A percentile compares a stretch with the other conserved stretches of the same genome.
These are phyloP conservation scores for Ranitomeya imitator DNA, from an alignment of 2,113 vertebrate genomes.

Conservation along the genomic window DNA sequence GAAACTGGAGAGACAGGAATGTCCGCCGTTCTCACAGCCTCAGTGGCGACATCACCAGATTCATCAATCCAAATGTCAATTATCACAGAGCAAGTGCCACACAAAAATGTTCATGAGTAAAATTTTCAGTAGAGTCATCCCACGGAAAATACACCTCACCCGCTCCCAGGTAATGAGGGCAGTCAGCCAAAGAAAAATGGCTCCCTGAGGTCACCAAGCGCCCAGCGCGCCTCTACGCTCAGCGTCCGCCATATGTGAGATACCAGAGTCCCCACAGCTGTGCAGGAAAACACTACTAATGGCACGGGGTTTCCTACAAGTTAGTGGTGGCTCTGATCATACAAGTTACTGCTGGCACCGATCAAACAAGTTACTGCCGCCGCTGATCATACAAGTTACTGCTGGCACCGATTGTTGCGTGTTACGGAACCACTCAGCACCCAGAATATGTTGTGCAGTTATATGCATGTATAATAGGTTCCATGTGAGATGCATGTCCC, in stretches of 20 bases:
- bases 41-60: not conserved
- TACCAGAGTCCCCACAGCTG: no score
- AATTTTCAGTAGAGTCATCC: not conserved
- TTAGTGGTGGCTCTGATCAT: no score
- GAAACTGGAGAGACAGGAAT: slow-evolving; percentile 41
- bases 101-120: not conserved
- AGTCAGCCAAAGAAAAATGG: not conserved
- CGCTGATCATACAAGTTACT: no score
- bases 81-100: not conserved
- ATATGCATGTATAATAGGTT: no score
- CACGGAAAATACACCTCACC: not conserved
- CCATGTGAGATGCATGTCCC: no score
- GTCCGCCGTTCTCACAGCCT: slow-evolving; percentile 2
- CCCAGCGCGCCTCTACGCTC: not conserved
- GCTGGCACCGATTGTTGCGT: no score
- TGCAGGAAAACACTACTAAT: no score
- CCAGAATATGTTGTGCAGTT: no score
- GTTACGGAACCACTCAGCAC: no score
- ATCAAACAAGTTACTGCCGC: no score
- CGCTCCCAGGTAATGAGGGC: not conserved
- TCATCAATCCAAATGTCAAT: slow-evolving; percentile 3
- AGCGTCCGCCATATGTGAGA: not conserved
- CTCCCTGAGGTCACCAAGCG: not conserved
- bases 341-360: no score
- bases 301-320: no score